These are phyloP conservation scores for Anguilla pacifica DNA, from an alignment of 2,797 vertebrate genomes.

Conservation along the genomic window DNA sequence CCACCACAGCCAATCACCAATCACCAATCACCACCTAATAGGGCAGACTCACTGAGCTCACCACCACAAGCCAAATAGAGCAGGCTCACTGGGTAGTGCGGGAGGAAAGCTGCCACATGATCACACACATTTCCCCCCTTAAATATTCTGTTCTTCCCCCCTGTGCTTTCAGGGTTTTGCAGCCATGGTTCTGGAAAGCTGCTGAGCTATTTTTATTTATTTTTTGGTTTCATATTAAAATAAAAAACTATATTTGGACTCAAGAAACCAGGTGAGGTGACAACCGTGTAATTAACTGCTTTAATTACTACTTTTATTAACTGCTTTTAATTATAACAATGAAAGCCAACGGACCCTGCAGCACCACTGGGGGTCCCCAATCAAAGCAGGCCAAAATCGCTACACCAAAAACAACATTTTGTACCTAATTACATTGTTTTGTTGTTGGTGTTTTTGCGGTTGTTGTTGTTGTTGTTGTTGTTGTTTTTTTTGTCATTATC, in stretches of 20 bases:
- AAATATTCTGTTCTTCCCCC: not conserved
- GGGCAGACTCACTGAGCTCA: too few species aligned
- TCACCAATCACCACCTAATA: too few species aligned
- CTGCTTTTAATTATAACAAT: not conserved
- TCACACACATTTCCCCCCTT: not conserved
- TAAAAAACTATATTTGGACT: too few species aligned
- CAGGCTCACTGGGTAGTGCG: not conserved
- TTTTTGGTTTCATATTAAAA: not conserved
- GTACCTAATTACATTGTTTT: not conserved
- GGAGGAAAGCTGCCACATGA: not conserved
- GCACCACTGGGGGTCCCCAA: not conserved
- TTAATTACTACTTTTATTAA: not conserved
- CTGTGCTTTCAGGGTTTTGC: not conserved
- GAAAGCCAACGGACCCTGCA: not conserved
- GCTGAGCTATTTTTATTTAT: not conserved
- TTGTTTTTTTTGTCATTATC: not conserved
- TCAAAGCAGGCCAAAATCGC: not conserved
- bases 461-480: not conserved
- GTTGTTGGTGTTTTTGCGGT: not conserved
- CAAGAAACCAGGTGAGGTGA: not conserved
- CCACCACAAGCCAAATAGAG: not conserved
- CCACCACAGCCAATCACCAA: too few species aligned
- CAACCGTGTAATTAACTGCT: not conserved
- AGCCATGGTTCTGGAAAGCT: not conserved
- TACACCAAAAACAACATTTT: not conserved